A percentile compares a stretch with the other conserved stretches of the same genome.
Conservation (phyloP, 2,113 vertebrate species). For the Columba janthina region DNA sequence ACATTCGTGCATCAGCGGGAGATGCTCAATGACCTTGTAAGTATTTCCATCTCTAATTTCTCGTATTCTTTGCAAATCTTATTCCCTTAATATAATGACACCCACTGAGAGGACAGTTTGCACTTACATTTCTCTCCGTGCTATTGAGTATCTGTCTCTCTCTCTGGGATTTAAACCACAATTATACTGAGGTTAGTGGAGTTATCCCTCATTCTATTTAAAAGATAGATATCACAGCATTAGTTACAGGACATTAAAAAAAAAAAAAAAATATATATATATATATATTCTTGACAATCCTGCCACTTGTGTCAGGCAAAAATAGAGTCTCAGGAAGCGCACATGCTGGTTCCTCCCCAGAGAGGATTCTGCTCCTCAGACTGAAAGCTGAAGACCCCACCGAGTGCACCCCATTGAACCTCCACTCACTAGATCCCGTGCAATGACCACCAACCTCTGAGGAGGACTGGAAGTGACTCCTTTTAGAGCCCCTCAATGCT, state of each 20-base stretch:
- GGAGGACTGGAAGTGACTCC: constrained; percentile 84
- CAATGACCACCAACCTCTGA: constrained; percentile 85
- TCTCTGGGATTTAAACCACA: constrained; percentile 20
- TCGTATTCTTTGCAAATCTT: constrained; percentile 2
- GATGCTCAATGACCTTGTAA: not conserved
- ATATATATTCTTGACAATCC: constrained; percentile 28
- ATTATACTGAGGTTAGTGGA: constrained; percentile 30
- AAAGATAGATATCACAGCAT: constrained; percentile 23
- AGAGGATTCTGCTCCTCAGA: constrained; percentile 59
- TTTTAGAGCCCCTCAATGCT: constrained; percentile 84
- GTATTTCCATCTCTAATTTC: constrained; percentile 8
- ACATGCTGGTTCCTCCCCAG: constrained; percentile 48
- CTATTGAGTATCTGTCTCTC: not conserved
- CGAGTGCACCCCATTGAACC: constrained; percentile 69
- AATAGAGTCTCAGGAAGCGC: constrained; percentile 48
- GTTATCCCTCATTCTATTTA: constrained; percentile 45
- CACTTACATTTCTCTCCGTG: constrained; percentile 7
- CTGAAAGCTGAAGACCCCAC: constrained; percentile 67
- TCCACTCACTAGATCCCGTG: constrained; percentile 77
- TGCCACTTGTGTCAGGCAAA: constrained; percentile 34
- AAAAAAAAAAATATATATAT: not conserved
- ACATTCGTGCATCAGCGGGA: not conserved
- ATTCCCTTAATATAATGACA: not conserved
- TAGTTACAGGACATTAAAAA: constrained; percentile 10
- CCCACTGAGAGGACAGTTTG: constrained; percentile 32